Conservation (phyloP, 37 sponge, comb jelly and placozoan genomes). For the Tethya wilhelma region DNA sequence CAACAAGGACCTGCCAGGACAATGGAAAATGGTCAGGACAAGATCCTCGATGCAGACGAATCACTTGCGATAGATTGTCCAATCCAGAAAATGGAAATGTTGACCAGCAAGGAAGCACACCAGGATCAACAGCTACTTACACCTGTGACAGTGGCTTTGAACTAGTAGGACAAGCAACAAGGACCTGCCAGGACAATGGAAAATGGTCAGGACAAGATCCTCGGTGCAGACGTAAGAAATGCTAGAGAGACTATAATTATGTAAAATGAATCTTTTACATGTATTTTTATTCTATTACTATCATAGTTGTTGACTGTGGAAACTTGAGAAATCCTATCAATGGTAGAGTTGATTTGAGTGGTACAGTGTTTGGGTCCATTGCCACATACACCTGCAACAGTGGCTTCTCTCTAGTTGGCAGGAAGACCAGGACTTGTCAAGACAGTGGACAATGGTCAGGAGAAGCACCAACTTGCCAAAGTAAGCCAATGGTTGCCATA, state of each 20-base stretch:
- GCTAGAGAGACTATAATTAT: no score
- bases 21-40: constrained; percentile 47
- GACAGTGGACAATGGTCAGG: constrained; percentile 46
- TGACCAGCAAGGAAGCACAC: neutral
- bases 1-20: constrained; percentile 36
- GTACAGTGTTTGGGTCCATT: constrained; percentile 26
- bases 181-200: constrained; percentile 52
- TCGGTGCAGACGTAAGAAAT: constrained; percentile 41
- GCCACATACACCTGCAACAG: constrained; percentile 60
- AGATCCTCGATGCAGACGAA: constrained; percentile 41
- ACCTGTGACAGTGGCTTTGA: constrained; percentile 44
- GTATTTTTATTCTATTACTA: neutral
- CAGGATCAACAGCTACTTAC: constrained; percentile 37
- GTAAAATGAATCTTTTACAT: no score
- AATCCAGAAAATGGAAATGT: constrained; percentile 44
- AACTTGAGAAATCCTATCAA: constrained; percentile 9
- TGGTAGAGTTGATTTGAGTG: constrained; percentile 33
- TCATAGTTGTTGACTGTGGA: constrained; percentile 32
- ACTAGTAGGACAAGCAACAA: constrained; percentile 26
- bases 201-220: constrained; percentile 49
- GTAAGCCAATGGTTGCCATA: neutral
- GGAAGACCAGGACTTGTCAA: constrained; percentile 22
- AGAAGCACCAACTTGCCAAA: constrained; percentile 11
- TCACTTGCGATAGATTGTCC: constrained; percentile 9
- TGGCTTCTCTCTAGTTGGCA: constrained; percentile 58